phyloP scores from a whole-genome alignment of 2,113 vertebrate species.

The Scortum barcoo region DNA sequence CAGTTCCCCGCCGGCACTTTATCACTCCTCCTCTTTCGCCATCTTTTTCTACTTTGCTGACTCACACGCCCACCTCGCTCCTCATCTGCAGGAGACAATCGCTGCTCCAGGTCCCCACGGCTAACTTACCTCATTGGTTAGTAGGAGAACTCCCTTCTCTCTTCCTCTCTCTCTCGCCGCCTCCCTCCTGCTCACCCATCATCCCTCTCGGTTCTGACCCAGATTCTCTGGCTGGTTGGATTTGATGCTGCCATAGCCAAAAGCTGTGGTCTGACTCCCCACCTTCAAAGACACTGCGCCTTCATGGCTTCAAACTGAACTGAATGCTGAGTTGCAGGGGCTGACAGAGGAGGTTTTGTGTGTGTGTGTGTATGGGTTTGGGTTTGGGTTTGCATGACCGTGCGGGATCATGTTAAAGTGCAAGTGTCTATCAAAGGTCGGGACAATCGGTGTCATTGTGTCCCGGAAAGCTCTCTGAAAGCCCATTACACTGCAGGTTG shows the following conservation, averaged over 20 bases:
- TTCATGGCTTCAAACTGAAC: conserved; percentile 52
- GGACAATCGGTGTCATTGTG: conserved; percentile 40
- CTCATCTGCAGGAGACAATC: not conserved
- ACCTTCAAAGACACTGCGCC: conserved; percentile 56
- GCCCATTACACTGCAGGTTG: conserved; percentile 53
- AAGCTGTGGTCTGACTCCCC: conserved; percentile 38
- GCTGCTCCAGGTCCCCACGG: not conserved
- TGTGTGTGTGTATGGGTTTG: conserved; percentile 7
- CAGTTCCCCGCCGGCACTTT: not conserved
- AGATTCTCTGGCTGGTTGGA: conserved; percentile 55
- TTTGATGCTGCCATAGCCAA: conserved; percentile 39
- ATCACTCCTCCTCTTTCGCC: not conserved
- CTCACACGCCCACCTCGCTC: conserved; percentile 3
- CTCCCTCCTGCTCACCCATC: not conserved
- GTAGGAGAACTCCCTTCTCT: not conserved
- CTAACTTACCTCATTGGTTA: conserved; percentile 13
- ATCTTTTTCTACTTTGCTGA: conserved; percentile 10
- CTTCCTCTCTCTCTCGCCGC: not conserved
- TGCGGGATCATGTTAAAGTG: conserved; percentile 30
- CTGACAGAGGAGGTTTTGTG: not conserved
- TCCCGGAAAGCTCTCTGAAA: conserved; percentile 60
- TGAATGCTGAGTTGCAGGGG: conserved; percentile 1
- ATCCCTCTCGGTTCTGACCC: conserved; percentile 63
- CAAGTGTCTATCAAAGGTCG: conserved; percentile 40
- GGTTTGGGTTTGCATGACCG: conserved; percentile 10